Percentiles rank a stretch among this genome's conserved stretches.
phyloP scores from a whole-genome alignment of 1,140 invertebrate genomes.

The Macrobrachium rosenbergii region DNA sequence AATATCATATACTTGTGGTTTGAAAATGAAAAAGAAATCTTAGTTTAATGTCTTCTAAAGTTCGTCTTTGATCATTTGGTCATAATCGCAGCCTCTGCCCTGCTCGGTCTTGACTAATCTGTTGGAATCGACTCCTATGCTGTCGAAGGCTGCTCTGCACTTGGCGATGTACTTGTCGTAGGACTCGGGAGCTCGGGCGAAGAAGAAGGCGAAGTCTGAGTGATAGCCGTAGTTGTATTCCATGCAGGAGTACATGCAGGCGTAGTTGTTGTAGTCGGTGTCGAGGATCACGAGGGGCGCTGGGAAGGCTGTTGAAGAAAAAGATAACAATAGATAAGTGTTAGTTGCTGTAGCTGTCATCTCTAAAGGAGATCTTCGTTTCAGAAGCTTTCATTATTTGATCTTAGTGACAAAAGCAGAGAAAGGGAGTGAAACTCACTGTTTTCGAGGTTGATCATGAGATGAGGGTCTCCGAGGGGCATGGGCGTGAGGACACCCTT shows the following conservation, averaged over 20 bases:
- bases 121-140: conserved; percentile 6
- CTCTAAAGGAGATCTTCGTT: no score
- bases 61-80: neutral
- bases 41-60: no score
- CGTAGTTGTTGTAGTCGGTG: conserved; percentile 25
- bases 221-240: conserved; percentile 24
- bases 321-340: no score
- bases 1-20: no score
- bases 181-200: neutral
- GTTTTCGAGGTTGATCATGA: conserved; percentile 28
- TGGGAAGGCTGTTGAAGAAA: neutral
- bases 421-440: neutral
- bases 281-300: conserved; percentile 13
- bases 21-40: no score
- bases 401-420: no score
- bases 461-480: conserved; percentile 17
- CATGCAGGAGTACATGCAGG: conserved; percentile 35
- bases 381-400: no score
- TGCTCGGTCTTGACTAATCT: conserved; percentile 14
- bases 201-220: conserved; percentile 35
- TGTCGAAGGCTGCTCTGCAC: conserved; percentile 2
- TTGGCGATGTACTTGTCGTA: neutral
- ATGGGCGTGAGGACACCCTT: neutral
- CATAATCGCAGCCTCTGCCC: neutral
- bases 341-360: no score